A percentile compares a stretch with the other conserved stretches of the same genome.
Conservation (phyloP, 2,797 vertebrate species). For the Sus cebifrons region DNA sequence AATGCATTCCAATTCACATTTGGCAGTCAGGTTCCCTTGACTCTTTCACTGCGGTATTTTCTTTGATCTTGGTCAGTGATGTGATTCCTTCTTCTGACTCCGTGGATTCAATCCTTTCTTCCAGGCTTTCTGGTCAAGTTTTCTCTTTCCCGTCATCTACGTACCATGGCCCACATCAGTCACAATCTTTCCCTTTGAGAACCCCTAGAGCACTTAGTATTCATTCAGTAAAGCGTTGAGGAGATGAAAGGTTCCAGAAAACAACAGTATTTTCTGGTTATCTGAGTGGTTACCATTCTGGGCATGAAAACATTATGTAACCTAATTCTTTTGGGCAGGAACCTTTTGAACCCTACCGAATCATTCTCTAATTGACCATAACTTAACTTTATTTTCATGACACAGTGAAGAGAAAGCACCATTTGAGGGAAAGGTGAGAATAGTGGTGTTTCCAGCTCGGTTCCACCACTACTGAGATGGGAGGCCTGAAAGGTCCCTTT, state of each 20-base stretch:
- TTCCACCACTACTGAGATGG: not conserved
- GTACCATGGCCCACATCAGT: not conserved
- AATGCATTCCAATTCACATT: not conserved
- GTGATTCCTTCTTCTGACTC: not conserved
- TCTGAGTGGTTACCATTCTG: not conserved
- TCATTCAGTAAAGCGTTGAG: not conserved
- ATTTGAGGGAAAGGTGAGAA: constrained; percentile 41
- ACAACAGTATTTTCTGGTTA: not conserved
- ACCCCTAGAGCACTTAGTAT: not conserved
- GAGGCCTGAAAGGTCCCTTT: not conserved
- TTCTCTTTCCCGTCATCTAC: not conserved
- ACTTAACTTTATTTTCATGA: constrained; percentile 50
- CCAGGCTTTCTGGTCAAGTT: not conserved
- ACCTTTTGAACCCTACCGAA: constrained; percentile 24
- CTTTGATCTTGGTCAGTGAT: not conserved
- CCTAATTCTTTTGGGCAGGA: not conserved
- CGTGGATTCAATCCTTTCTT: not conserved
- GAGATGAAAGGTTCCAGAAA: constrained; percentile 5
- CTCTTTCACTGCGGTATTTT: not conserved
- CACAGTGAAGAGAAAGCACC: not conserved
- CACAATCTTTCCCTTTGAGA: not conserved
- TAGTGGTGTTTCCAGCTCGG: not conserved
- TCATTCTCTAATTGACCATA: not conserved
- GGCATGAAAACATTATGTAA: constrained; percentile 38
- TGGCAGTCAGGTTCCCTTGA: not conserved